Base-by-base conservation (phyloP, 2,797 vertebrate genomes). In the Sylvilagus floridanus region DNA sequence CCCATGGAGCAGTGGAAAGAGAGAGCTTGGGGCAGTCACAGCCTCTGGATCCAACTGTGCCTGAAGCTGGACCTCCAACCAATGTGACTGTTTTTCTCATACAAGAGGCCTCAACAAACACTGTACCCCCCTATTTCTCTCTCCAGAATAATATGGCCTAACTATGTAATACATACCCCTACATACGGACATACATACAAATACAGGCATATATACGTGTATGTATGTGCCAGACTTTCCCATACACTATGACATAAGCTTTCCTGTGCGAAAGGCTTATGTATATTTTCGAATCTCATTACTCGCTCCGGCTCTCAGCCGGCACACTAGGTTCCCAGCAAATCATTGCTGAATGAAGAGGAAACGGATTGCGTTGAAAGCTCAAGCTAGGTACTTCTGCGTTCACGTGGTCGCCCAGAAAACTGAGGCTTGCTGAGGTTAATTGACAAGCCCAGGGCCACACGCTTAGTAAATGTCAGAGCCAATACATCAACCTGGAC, bases 361-460 rank as follows among this genome's bases (percentile, higher is more conserved):
- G 83, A 21, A 24, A 19, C 9, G 16, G 54, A 83, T 65, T 28
- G 2, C 60, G 32, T 0, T 16, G 54, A 75, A 88, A 52, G 52
- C 86, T 79, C 71, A 62, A 69, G 92, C 13, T 6, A 76, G 22
- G 52, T 62, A 71, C 6, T 35, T 32, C 73, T 68, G 78, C 66
- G 85, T 94, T 92, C n/a, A 37, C 37, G 75, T 10, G 5, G 11
- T 11, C 12, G 17, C 86, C 22, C 60, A 72, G 92, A 60, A 95
- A 93, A 95, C 89, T 68, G 73, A 90, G 94, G 71, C 68, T 65
- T n/a, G 68, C 47, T 21, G 86, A 95, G 95, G 96, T 92, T 97
- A 97, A 97, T 93, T 96, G 96, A 97, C 95, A 92, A 89, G 95
- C 85, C 94, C 94, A 91, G 91, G 97, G 96, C 95, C 93, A 84